phyloP scores from a whole-genome alignment of 2,113 vertebrate species.

The Hypomesus transpacificus region DNA sequence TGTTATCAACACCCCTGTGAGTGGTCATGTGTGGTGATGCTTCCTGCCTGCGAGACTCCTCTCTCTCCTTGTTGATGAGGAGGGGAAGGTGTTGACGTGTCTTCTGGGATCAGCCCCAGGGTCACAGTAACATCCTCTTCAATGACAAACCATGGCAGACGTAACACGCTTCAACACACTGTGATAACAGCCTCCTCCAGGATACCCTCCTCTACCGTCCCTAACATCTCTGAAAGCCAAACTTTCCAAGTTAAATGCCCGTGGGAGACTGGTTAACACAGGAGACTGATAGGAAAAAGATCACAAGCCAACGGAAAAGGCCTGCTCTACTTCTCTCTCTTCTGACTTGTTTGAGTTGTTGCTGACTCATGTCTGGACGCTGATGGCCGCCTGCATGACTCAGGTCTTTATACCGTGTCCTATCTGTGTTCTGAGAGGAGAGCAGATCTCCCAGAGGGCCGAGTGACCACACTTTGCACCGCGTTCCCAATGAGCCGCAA shows the following conservation, averaged over 20 bases:
- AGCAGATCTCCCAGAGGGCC: neutral
- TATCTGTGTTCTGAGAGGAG: neutral
- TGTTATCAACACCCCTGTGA: neutral
- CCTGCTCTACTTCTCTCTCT: no score
- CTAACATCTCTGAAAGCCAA: no score
- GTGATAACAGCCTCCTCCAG: neutral
- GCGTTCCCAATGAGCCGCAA: conserved; percentile 1
- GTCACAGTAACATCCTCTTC: neutral
- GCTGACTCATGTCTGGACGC: neutral
- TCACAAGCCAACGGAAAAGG: no score
- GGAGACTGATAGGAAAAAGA: no score
- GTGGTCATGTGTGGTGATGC: neutral
- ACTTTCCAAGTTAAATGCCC: no score
- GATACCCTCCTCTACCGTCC: no score
- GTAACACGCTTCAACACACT: neutral
- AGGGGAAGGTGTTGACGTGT: neutral
- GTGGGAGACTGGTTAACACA: no score
- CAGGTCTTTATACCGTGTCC: no score
- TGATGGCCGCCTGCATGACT: neutral
- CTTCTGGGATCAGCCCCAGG: neutral
- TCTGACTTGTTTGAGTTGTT: no score
- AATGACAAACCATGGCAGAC: neutral
- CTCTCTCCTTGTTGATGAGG: no score
- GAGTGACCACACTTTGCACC: neutral
- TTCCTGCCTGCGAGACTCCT: neutral